These are phyloP conservation scores for Cyclura pinguis DNA, from an alignment of 2,797 vertebrate genomes.

Conservation along the genomic window DNA sequence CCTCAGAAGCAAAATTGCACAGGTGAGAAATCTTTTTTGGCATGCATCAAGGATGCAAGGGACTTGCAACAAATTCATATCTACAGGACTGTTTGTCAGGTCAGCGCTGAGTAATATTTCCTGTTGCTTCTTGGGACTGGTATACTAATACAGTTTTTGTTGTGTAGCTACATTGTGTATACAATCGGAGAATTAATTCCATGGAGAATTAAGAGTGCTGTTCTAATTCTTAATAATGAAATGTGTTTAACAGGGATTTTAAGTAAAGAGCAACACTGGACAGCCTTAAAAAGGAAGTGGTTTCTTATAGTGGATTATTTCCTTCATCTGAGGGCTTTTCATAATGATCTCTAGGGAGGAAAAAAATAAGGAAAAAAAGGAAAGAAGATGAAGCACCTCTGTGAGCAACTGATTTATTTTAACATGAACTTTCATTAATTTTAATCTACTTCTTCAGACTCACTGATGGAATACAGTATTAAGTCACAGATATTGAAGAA, in stretches of 20 bases:
- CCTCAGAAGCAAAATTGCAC: background rate
- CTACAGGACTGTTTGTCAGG: background rate
- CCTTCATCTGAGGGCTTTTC: background rate
- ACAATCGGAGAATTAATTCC: background rate
- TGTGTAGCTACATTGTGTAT: background rate
- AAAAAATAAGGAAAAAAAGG: background rate
- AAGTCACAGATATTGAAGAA: too few relatives aligned
- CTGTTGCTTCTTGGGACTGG: background rate
- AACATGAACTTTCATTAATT: too few relatives aligned
- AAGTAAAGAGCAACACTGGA: background rate
- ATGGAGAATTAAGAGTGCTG: background rate
- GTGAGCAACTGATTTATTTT: too few relatives aligned
- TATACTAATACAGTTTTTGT: background rate
- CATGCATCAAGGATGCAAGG: background rate
- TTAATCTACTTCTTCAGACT: too few relatives aligned
- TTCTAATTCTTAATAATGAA: background rate
- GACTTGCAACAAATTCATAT: background rate
- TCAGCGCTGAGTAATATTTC: background rate
- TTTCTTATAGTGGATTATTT: background rate
- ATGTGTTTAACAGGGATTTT: background rate
- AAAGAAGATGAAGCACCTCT: too few relatives aligned
- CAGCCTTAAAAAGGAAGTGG: background rate
- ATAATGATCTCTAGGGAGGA: background rate
- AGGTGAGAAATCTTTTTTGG: conserved; percentile 13
- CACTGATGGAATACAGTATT: too few relatives aligned